Evolutionary conservation across 2,888 invertebrate species (phyloP).

Genomic region (Hesperia comma): DNA sequence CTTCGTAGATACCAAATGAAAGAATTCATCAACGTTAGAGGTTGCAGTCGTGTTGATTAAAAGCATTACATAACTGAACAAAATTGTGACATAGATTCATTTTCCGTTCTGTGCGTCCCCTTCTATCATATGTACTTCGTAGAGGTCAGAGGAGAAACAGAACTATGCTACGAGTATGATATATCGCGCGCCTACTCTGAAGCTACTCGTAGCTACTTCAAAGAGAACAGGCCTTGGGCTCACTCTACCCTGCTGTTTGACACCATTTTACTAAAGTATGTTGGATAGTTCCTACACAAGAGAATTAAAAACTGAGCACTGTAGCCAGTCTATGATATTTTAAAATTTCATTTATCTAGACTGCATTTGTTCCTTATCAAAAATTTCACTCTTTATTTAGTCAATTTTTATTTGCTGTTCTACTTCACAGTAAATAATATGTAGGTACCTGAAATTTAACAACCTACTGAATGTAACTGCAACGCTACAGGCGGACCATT

Average conservation of each 20-base stretch:
- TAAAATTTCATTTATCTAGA: no score
- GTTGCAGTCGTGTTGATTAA: constrained; percentile 2
- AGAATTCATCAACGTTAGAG: background rate
- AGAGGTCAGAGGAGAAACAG: constrained; percentile 26
- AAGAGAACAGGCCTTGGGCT: constrained; percentile 35
- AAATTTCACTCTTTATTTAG: no score
- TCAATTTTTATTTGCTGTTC: no score
- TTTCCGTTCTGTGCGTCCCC: constrained; percentile 11
- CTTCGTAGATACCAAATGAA: background rate
- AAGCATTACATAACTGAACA: background rate
- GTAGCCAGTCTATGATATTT: background rate
- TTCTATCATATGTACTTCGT: constrained; percentile 3
- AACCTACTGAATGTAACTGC: constrained; percentile 4
- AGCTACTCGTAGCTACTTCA: constrained; percentile 27
- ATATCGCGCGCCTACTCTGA: constrained; percentile 27
- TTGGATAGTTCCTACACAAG: constrained; percentile 4
- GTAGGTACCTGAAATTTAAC: background rate
- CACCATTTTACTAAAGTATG: constrained; percentile 26
- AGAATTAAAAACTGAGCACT: constrained; percentile 1
- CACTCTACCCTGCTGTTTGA: constrained; percentile 32
- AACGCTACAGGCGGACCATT: constrained; percentile 24
- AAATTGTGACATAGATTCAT: constrained; percentile 3
- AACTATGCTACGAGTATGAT: constrained; percentile 28
- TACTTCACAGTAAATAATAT: background rate
- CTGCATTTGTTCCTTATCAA: no score